Evolutionary conservation across 2,113 vertebrate genomes (phyloP).

Genomic region (Eudorcas thomsonii): DNA sequence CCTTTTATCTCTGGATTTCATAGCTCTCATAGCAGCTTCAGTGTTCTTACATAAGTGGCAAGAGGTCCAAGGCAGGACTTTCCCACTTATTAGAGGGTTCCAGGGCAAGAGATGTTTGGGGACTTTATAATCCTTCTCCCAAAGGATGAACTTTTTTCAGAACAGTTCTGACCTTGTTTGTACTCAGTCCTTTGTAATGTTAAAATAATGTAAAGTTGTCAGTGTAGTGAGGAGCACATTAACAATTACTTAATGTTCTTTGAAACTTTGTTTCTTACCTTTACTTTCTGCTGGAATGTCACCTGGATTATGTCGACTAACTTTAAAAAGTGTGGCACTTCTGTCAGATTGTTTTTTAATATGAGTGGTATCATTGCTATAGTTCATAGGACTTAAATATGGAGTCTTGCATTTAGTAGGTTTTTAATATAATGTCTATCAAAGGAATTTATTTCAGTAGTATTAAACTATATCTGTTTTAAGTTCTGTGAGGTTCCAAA

Average conservation of each 20-base stretch:
- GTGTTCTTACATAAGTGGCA: not conserved
- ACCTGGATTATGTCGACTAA: not conserved
- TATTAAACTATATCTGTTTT: not conserved
- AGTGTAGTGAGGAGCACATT: not conserved
- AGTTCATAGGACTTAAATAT: not conserved
- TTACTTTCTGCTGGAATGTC: not conserved
- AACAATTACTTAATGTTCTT: not conserved
- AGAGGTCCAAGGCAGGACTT: not conserved
- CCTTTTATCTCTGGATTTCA: conserved; percentile 20
- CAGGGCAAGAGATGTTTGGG: not conserved
- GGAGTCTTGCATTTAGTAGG: not conserved
- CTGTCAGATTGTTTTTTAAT: conserved; percentile 5
- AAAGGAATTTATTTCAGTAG: conserved; percentile 22
- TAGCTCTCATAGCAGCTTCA: not conserved
- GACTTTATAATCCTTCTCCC: not conserved
- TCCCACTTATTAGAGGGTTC: not conserved
- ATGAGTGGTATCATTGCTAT: not conserved
- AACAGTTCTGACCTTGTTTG: not conserved
- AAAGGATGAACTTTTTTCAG: not conserved
- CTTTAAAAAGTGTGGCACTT: not conserved
- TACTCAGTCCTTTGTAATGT: conserved; percentile 30
- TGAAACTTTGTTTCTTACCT: conserved; percentile 10
- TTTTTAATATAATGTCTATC: not conserved
- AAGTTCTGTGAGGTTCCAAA: conserved; percentile 14
- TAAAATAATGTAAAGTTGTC: not conserved